phyloP scores from a whole-genome alignment of 2,113 vertebrate species.

The Perca fluviatilis region DNA sequence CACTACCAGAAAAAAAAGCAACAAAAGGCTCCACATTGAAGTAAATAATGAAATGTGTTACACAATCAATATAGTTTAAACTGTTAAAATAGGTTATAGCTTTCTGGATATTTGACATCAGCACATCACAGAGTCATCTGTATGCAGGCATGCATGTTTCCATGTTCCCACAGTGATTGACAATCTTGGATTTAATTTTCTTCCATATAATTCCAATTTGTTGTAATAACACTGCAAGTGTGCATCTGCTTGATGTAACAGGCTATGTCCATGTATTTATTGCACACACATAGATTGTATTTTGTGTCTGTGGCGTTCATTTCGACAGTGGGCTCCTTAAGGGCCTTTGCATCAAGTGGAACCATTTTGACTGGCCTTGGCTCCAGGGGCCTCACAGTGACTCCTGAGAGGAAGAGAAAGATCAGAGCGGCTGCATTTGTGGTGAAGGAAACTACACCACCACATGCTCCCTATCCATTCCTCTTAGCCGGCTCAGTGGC shows the following conservation, averaged over 20 bases:
- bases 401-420: slow-evolving; percentile 51
- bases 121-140: not conserved
- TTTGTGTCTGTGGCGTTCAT: slow-evolving; percentile 16
- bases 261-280: not conserved
- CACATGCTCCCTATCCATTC: slow-evolving; percentile 67
- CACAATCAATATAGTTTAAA: slow-evolving; percentile 20
- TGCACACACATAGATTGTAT: slow-evolving; percentile 5
- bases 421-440: slow-evolving; percentile 29
- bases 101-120: not conserved
- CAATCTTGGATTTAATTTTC: slow-evolving; percentile 1
- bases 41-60: slow-evolving; percentile 18
- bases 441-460: slow-evolving; percentile 49
- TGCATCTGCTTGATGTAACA: not conserved
- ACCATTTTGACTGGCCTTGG: slow-evolving; percentile 64
- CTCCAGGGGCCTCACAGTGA: slow-evolving; percentile 44
- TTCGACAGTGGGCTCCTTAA: slow-evolving; percentile 55
- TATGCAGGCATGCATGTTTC: not conserved
- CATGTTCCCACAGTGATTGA: not conserved
- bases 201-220: not conserved
- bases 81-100: not conserved
- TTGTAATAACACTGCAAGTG: not conserved
- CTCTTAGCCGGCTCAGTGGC: slow-evolving; percentile 68
- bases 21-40: not conserved
- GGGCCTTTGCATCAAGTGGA: slow-evolving; percentile 64
- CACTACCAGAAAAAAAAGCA: not conserved